Evolutionary conservation across 2,113 vertebrate genomes (phyloP).

Genomic region (Epinephelus lanceolatus): DNA sequence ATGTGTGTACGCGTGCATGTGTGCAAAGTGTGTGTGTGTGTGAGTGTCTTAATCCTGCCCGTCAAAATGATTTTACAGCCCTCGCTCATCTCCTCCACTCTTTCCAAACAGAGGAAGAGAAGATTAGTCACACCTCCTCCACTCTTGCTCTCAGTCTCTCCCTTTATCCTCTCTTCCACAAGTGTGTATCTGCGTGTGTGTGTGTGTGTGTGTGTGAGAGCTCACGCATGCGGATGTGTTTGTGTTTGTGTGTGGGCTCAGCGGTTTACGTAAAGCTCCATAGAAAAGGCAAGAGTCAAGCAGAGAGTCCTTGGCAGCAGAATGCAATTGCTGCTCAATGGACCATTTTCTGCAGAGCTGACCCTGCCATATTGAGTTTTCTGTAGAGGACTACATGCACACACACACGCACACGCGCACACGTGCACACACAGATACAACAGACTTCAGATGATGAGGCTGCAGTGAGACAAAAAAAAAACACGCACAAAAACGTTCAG

Average conservation of each 20-base stretch:
- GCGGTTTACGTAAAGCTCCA: constrained; percentile 76
- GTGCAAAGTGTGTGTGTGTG: not conserved
- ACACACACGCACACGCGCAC: constrained; percentile 11
- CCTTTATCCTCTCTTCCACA: constrained; percentile 75
- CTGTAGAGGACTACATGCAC: constrained; percentile 31
- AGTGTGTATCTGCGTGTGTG: constrained; percentile 52
- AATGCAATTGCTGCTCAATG: constrained; percentile 75
- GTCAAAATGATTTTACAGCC: constrained; percentile 83
- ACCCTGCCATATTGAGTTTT: constrained; percentile 74
- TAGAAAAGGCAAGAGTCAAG: constrained; percentile 76
- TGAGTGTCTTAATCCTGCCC: constrained; percentile 77
- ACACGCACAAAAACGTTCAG: constrained; percentile 1
- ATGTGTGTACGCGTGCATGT: constrained; percentile 1
- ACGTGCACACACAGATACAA: not conserved
- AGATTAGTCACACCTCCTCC: constrained; percentile 84
- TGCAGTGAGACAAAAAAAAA: constrained; percentile 52
- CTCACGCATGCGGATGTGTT: constrained; percentile 19
- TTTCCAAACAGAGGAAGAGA: constrained; percentile 79
- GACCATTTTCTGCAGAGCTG: constrained; percentile 74
- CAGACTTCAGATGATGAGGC: constrained; percentile 34
- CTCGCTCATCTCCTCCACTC: constrained; percentile 80
- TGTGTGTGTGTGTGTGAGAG: constrained; percentile 14
- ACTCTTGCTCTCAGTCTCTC: constrained; percentile 73
- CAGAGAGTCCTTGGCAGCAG: constrained; percentile 74
- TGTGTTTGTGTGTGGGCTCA: constrained; percentile 72